Base-by-base conservation (phyloP, 2,113 vertebrate species). In the Gymnorhina tibicen region DNA sequence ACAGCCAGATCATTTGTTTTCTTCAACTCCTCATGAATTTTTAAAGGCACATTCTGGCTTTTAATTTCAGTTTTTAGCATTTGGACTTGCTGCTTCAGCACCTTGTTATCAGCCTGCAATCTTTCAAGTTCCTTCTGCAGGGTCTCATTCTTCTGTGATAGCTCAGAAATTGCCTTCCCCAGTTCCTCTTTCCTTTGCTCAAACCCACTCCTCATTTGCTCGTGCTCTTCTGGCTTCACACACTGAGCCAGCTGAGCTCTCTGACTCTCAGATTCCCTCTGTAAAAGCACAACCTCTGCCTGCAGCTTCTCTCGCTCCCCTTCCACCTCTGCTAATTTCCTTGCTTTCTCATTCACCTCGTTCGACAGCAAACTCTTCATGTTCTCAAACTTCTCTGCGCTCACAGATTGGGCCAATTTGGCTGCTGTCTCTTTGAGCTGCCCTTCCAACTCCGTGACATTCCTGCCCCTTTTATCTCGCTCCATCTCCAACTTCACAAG, bases 281-380 rank as follows among this genome's bases (percentile, higher is more conserved):
- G 98, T 9, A 99, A 95, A 11, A 98, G 98, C 7, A 97, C 90
- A 5, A 98, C 82, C 83, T 99, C 99, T 58, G 98, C 97, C 76
- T 98, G 97, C 16, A 98, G 97, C 4, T 97, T 98, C 14, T 98
- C 98, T 5, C 98, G 94, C 86, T 99, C 98, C 60, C 98, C 98
- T 56, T 98, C 98, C 90, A 98, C 59, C 95, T 99, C 99, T 0
- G 95, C 97, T 0, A 99, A 28, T 87, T 97, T 99, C 52, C 97
- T 97, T 7, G 98, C 98, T 70, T 99, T 99, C 96, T 99, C 99
- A 1, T 97, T 98, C 16, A 98, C 98, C 8, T 99, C 98, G 1
- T 96, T 98, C 9, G 98, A 98, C 39, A 99, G 93, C 14, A 97
- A 97, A 85, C 98, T 98, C 97, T 98, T 99, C 99, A 99, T 98